Conservation (phyloP, 2,888 invertebrate species). For the Scaptomyza parva region DNA sequence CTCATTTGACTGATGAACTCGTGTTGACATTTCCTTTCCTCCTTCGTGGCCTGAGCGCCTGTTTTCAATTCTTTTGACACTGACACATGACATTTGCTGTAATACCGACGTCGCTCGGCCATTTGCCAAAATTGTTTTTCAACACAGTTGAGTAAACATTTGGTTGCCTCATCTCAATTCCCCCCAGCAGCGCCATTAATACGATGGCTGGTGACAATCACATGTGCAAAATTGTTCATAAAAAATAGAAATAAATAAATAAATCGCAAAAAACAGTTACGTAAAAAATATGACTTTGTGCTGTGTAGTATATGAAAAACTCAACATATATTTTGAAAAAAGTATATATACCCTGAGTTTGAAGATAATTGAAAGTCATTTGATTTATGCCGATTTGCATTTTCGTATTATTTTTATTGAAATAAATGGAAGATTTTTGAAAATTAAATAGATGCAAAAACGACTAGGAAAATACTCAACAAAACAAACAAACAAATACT, state of each 20-base stretch:
- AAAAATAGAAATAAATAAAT: too few species aligned
- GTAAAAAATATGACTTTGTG: slow-evolving; percentile 38
- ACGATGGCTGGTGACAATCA: slow-evolving; percentile 25
- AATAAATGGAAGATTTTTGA: too few species aligned
- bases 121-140: slow-evolving; percentile 83
- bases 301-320: slow-evolving; percentile 16
- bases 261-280: slow-evolving; percentile 50
- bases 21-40: slow-evolving; percentile 78
- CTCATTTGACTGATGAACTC: slow-evolving; percentile 84
- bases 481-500: too few species aligned
- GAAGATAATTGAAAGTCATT: not conserved
- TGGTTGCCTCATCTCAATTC: slow-evolving; percentile 32
- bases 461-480: too few species aligned
- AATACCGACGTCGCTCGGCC: slow-evolving; percentile 66
- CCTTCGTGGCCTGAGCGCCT: slow-evolving; percentile 33
- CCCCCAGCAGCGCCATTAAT: slow-evolving; percentile 2
- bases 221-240: slow-evolving; percentile 42
- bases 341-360: not conserved
- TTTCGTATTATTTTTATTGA: not conserved
- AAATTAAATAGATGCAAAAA: too few species aligned
- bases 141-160: slow-evolving; percentile 84
- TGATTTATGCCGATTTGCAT: not conserved
- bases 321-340: not conserved
- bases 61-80: slow-evolving; percentile 77
- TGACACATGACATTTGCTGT: slow-evolving; percentile 80